Base-by-base conservation (phyloP, 92 coral and sea anemone species). In the Chrysogorgia sp. region DNA sequence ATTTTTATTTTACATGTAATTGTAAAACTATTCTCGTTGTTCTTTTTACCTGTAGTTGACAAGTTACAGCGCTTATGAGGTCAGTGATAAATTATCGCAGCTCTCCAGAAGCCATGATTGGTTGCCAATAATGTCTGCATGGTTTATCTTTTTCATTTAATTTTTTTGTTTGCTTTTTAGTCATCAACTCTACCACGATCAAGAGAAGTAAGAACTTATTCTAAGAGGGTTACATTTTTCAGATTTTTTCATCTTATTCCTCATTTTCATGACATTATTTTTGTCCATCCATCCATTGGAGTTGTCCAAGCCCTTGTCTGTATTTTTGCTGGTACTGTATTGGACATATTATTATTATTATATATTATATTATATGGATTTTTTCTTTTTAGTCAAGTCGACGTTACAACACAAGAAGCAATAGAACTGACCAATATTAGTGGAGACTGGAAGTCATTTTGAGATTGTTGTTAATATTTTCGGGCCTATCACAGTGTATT, bases 151-250 rank as follows among this genome's bases (percentile, higher is more conserved):
- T 34, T 30, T 3, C 37, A 2, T 29, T n/a, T 10, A 10, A 17
- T 26, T 66, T 2, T 28, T 17, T 63, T 34, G 63, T 69, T 32
- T 79, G 74, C 23, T 47, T 76, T 86, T 19, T 76, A 87, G 90
- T 60, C 84, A 20, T 55, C 90, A 37, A 83, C 90, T 23, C 86
- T 87, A 14, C 90, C 90, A 70, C 83, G 90, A 71, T 79, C 82
- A 77, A 58, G 75, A 60, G 83, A 71, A 52, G 90, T 86, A 50
- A 71, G 78, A 35, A 33, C 17, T 45, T 25, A 26, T n/a, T n/a
- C n/a, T 19, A 2, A 6, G 10, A n/a, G 67, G 28, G 28, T 40
- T 59, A 2, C 24, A n/a, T 58, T 48, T 48, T n/a, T n/a, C n/a
- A n/a, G n/a, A n/a, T n/a, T n/a, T 48, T 17, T 48, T 48, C 2